Conservation (phyloP, 2,797 vertebrate genomes). For the Pogoniulus pusillus region DNA sequence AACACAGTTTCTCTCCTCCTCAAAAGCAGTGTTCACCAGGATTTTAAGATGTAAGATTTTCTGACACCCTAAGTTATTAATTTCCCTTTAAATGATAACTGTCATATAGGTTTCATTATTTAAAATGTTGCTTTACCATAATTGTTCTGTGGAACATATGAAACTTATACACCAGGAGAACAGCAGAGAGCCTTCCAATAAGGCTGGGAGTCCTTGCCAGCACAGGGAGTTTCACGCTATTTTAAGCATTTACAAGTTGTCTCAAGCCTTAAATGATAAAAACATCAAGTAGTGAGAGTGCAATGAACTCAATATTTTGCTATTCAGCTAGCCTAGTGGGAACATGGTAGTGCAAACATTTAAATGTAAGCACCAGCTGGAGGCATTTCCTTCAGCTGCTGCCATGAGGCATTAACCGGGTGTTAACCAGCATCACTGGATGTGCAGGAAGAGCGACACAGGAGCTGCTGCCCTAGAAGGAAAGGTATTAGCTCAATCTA, state of each 20-base stretch:
- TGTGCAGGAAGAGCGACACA: accelerated
- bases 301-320: slow-evolving; percentile 53
- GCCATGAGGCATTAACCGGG: not conserved
- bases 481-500: slow-evolving; percentile 20
- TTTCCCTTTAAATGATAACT: not conserved
- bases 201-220: slow-evolving; percentile 6
- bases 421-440: not conserved
- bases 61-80: not conserved
- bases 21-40: not conserved
- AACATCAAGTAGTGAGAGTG: slow-evolving; percentile 50
- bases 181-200: slow-evolving; percentile 39
- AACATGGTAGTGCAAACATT: slow-evolving; percentile 17
- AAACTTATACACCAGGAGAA: slow-evolving; percentile 20
- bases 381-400: not conserved
- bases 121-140: not conserved
- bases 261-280: slow-evolving; percentile 46
- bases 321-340: slow-evolving; percentile 32
- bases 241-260: slow-evolving; percentile 62
- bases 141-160: not conserved
- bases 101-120: not conserved
- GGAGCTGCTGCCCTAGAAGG: slow-evolving; percentile 41
- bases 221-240: slow-evolving; percentile 41
- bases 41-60: not conserved
- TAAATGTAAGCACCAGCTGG: slow-evolving; percentile 44
- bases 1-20: accelerated